Evolutionary conservation across 2,113 vertebrate species (phyloP), one percentile per base, ranked within the genome.

Genomic region (Vulpes vulpes): DNA sequence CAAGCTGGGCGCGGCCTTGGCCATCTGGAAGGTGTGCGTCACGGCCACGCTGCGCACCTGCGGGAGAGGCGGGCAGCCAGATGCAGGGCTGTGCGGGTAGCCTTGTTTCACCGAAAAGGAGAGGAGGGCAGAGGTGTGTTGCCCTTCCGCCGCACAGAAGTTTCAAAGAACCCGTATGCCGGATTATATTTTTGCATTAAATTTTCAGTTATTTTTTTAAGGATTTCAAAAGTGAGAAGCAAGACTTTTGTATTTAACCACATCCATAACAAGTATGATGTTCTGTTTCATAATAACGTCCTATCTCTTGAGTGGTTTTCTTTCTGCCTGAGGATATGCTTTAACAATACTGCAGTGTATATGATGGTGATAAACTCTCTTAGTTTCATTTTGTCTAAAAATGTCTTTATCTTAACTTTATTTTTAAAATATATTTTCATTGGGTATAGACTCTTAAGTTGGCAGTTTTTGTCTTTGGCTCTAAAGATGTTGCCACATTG

Each of bases 1-100:
- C 99, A 3, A 99, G 99, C 0, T 99, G 99, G 69, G 98, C 98
- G 17, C 98, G 98, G 99, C 99, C 98, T 99, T 99, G 97, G 99
- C 98, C 65, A 99, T 99, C 97, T 98, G 99, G 98, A 99, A 99
- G 73, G 99, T 99, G 98, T 99, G 99, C 91, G 98, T 99, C 67
- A 99, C 99, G 0, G 99, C 98, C 71, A 99, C 97, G 49, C 98
- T 99, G 97, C 98, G 98, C 95, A 99, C 99, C 99, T 99, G 96
- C 67, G 95, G 64, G 69, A 95, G 89, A 95, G 38, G 96, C 14
- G n/a, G 95, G 38, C 71, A 5, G 67, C 38, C 25, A 69, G 43
- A 57, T 64, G n/a, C n/a, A 2, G 57, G n/a, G 76, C 57, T 17
- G 43, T 57, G 51, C 30, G n/a, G 25, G 11, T 11, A 22, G 53